phyloP scores from a whole-genome alignment of 92 coral and sea anemone genomes.

The Parazoanthus atlanticus region DNA sequence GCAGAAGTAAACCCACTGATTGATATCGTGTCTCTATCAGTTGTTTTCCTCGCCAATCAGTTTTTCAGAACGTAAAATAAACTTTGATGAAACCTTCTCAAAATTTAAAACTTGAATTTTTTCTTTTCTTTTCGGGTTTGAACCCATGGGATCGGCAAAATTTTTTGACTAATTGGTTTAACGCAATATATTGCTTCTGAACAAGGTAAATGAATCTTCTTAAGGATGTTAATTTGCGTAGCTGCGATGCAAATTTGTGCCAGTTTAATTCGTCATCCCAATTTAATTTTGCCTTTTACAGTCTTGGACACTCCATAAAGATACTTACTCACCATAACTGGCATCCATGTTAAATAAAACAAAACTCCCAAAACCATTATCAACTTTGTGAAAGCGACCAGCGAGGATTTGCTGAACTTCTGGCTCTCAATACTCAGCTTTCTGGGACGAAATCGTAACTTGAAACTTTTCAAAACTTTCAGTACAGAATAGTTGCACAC shows the following conservation, averaged over 20 bases:
- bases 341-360: constrained; percentile 75
- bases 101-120: no score
- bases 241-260: constrained; percentile 1
- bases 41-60: no score
- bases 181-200: neutral
- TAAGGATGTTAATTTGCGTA: neutral
- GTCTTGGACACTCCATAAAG: neutral
- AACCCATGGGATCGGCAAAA: neutral
- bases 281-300: neutral
- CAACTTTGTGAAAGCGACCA: constrained; percentile 63
- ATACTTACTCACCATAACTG: constrained; percentile 66
- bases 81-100: neutral
- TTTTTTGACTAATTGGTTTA: neutral
- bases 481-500: constrained; percentile 61
- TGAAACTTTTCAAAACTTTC: constrained; percentile 48
- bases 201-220: neutral
- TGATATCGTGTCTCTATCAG: neutral
- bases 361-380: constrained; percentile 59
- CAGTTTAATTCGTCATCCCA: neutral
- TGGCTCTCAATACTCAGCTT: constrained; percentile 50
- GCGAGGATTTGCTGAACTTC: constrained; percentile 42
- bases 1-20: neutral
- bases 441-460: constrained; percentile 50
- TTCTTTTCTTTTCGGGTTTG: no score
- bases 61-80: neutral